phyloP scores from a whole-genome alignment of 1,140 invertebrate species.

The Magallana ariakensis region DNA sequence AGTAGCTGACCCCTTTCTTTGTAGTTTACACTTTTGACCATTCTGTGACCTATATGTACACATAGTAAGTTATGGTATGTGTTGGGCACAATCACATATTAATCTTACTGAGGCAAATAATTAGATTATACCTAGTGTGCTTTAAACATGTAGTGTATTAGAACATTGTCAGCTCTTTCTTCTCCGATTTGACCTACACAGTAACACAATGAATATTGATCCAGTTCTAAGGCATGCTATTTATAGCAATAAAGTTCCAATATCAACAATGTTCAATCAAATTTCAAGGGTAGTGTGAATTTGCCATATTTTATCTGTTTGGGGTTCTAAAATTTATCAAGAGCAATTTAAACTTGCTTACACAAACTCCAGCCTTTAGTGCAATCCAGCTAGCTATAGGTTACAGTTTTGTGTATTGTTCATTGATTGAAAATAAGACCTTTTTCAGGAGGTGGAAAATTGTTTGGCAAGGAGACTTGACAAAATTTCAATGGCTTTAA shows the following conservation, averaged over 20 bases:
- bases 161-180: not conserved
- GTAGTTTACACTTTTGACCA: not conserved
- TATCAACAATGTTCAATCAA: not conserved
- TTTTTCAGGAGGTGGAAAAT: not conserved
- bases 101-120: conserved; percentile 12
- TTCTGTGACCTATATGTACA: conserved; percentile 15
- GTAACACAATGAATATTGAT: not conserved
- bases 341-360: not conserved
- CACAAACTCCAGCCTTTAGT: not conserved
- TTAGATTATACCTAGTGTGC: not conserved
- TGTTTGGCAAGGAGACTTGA: not conserved
- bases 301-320: not conserved
- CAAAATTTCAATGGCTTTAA: conserved; percentile 3
- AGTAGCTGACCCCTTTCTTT: too few species aligned
- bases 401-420: not conserved
- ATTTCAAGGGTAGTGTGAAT: not conserved
- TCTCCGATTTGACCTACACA: not conserved
- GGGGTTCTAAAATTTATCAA: not conserved
- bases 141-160: too few species aligned
- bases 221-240: not conserved
- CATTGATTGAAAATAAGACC: not conserved
- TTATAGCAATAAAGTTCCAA: not conserved
- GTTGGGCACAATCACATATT: not conserved
- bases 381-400: too few species aligned
- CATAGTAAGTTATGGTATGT: not conserved